Evolutionary conservation across 1,140 invertebrate genomes (phyloP), one percentile per base, ranked within the genome.

Genomic region (Penaeus indicus): DNA sequence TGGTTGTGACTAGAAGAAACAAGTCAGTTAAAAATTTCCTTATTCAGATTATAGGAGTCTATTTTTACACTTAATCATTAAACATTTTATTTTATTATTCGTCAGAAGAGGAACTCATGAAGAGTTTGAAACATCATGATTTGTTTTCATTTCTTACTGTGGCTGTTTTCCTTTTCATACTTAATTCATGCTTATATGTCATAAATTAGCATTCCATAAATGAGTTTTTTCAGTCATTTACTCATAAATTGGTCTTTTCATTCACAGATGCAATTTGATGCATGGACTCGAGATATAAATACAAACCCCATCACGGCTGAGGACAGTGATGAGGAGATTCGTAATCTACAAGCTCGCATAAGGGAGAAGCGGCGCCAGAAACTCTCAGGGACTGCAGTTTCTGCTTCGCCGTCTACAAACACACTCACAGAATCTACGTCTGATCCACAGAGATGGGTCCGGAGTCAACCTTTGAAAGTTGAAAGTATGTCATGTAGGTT

Each of bases 311-410:
- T 93, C 13, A 92, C 91, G 27, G 92, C 93, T 1, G 94, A 95
- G 61, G 95, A 96, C 84, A 95, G 95, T 84, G 95, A 96, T 91
- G 95, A 96, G 91, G 95, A 96, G 91, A 95, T 96, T 84, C 94
- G 94, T 82, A 92, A 94, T 91, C 92, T 96, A 38, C 95, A 95
- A 91, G 95, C 95, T 91, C 92, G 94, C 88, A 95, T 96, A 86
- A 92, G 95, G 62, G 92, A 95, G 13, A 92, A 95, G 63, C 92
- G 94, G 83, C 92, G 93, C 27, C 93, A 95, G 82, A 94, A 94
- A 77, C 92, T 94, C 80, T 84, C 93, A 94, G 90, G 95, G 94
- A 91, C 92, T 93, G 61, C 92, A 91, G 60, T 62, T 38, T 13
- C 89, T 79, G 32, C 83, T 61, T 25, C 63, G 38, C 18, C 42